A percentile compares a stretch with the other conserved stretches of the same genome.
Conservation (phyloP, 1,140 invertebrate species). For the Zaprionus kolodkinae region DNA sequence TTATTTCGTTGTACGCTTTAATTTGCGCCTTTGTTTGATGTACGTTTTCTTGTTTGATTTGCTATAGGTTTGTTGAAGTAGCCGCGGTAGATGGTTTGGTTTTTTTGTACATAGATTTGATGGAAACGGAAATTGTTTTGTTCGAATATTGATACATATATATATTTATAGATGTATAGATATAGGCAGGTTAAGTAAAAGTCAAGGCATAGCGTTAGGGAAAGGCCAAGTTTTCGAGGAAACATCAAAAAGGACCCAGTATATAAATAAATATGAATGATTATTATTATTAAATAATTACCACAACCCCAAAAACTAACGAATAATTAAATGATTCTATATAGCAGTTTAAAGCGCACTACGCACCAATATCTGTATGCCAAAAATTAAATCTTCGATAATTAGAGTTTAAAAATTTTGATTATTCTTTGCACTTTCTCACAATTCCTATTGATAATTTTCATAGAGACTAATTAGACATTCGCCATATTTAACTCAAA, state of each 20-base stretch:
- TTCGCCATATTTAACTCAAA: slow-evolving; percentile 9
- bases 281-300: background rate
- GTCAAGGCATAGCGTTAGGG: slow-evolving; percentile 33
- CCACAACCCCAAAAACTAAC: slow-evolving; percentile 1
- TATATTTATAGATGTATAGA: slow-evolving; percentile 21
- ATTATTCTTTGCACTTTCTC: background rate
- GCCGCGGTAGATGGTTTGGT: slow-evolving; percentile 23
- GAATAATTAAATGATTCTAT: background rate
- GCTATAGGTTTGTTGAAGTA: slow-evolving; percentile 57
- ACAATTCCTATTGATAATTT: background rate
- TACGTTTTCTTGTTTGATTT: slow-evolving; percentile 82
- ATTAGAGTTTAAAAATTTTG: background rate
- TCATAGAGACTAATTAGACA: background rate
- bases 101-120: slow-evolving; percentile 49
- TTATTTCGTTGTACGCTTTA: slow-evolving; percentile 80
- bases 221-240: slow-evolving; percentile 17
- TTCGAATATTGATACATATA: slow-evolving; percentile 42
- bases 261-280: slow-evolving; percentile 12
- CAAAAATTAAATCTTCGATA: background rate
- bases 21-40: slow-evolving; percentile 72
- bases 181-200: slow-evolving; percentile 33
- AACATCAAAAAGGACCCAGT: slow-evolving; percentile 39
- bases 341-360: too few relatives aligned
- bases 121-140: slow-evolving; percentile 73
- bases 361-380: background rate